Evolutionary conservation across 2,888 invertebrate genomes (phyloP).

Genomic region (Noctua fimbriata): DNA sequence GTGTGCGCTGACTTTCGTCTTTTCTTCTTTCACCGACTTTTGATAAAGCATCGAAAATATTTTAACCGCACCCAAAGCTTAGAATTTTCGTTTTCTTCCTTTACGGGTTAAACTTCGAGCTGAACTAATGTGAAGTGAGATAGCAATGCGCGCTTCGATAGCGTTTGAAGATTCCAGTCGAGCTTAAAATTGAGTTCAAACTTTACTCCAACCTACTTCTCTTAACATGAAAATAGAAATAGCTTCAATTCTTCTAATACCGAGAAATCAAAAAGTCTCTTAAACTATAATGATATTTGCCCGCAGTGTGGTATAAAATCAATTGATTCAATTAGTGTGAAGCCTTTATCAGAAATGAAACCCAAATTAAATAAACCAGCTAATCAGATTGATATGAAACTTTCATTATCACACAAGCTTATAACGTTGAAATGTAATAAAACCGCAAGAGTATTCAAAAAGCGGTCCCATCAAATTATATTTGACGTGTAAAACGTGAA

Average conservation of each 20-base stretch:
- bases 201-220: slow-evolving; percentile 40
- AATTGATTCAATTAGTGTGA: slow-evolving; percentile 15
- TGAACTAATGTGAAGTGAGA: slow-evolving; percentile 48
- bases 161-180: slow-evolving; percentile 44
- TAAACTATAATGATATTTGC: not conserved
- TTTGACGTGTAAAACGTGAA: slow-evolving; percentile 57
- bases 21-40: slow-evolving; percentile 14
- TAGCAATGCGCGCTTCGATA: slow-evolving; percentile 38
- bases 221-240: slow-evolving; percentile 45
- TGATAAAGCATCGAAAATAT: slow-evolving; percentile 39
- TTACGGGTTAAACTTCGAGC: slow-evolving; percentile 36
- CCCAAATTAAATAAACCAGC: slow-evolving; percentile 33
- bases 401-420: slow-evolving; percentile 35
- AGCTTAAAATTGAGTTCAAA: slow-evolving; percentile 54
- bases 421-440: slow-evolving; percentile 41
- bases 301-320: slow-evolving; percentile 12
- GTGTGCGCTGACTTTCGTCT: not conserved
- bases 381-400: slow-evolving; percentile 35
- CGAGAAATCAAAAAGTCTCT: slow-evolving; percentile 1
- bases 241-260: slow-evolving; percentile 2
- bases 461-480: slow-evolving; percentile 53
- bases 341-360: slow-evolving; percentile 2
- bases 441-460: slow-evolving; percentile 45
- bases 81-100: slow-evolving; percentile 35
- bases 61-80: slow-evolving; percentile 25